A percentile compares a stretch with the other conserved stretches of the same genome.
Conservation (phyloP, 2,113 vertebrate species). For the Macquaria australasica region DNA sequence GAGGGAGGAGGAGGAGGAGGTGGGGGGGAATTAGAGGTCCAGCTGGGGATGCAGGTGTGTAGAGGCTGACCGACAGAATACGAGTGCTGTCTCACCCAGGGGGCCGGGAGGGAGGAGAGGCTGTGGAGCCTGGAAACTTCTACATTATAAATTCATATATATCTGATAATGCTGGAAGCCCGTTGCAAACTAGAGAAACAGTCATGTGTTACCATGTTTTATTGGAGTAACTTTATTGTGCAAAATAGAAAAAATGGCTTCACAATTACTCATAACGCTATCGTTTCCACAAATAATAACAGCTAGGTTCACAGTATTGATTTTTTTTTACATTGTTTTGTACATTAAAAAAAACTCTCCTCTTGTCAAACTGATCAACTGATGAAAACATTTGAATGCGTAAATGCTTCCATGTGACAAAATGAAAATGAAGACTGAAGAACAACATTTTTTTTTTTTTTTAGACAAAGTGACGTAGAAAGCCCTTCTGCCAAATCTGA, state of each 20-base stretch:
- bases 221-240: neutral
- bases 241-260: neutral
- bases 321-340: neutral
- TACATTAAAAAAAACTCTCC: neutral
- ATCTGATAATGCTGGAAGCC: neutral
- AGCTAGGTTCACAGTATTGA: neutral
- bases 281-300: neutral
- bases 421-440: neutral
- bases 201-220: neutral
- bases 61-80: constrained; percentile 80
- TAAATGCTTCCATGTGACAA: neutral
- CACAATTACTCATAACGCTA: neutral
- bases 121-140: constrained; percentile 27
- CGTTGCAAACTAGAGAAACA: no score
- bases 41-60: constrained; percentile 86
- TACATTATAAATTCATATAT: neutral
- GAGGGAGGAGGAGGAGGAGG: neutral
- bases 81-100: constrained; percentile 73
- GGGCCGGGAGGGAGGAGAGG: constrained; percentile 43
- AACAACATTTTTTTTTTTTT: neutral
- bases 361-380: neutral
- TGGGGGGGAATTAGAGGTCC: constrained; percentile 63
- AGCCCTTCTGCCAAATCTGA: neutral
- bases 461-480: no score
- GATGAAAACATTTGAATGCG: neutral